Percentiles rank a stretch among this genome's conserved stretches.
Evolutionary conservation across 2,113 vertebrate species (phyloP).

Genomic region (Barbus barbus): DNA sequence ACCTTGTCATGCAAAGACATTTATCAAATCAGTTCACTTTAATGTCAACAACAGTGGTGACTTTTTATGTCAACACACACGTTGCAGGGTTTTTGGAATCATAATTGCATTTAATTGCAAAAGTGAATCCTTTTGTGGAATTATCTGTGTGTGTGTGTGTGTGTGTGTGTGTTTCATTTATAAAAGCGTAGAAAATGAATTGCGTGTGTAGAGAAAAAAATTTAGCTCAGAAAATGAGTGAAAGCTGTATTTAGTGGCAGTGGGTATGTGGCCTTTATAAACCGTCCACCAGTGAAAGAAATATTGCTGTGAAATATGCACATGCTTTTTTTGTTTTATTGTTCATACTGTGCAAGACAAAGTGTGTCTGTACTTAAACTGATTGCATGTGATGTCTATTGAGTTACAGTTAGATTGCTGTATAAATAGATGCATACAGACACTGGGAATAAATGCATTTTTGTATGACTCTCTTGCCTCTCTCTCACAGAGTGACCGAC

Average conservation of each 20-base stretch:
- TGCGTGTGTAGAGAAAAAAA: no score
- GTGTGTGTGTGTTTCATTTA: no score
- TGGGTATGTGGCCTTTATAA: neutral
- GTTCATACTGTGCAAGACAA: neutral
- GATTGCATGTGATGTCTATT: neutral
- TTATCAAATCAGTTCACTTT: neutral
- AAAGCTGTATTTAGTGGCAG: neutral
- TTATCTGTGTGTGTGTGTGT: no score
- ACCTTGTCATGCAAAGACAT: neutral
- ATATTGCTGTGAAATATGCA: neutral
- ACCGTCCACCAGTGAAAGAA: neutral
- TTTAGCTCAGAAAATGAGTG: no score
- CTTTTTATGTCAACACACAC: neutral
- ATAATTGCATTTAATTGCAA: neutral
- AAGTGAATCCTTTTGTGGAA: no score
- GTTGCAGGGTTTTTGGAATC: neutral
- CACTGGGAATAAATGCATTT: neutral
- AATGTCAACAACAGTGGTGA: no score
- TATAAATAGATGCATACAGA: constrained; percentile 16
- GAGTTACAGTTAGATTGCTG: neutral
- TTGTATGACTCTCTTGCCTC: neutral
- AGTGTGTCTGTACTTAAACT: neutral
- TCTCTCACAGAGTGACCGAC: constrained; percentile 88
- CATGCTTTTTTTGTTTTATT: neutral
- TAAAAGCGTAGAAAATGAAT: no score